Conservation (phyloP, 2,888 invertebrate species). For the Hartigia nigra region DNA sequence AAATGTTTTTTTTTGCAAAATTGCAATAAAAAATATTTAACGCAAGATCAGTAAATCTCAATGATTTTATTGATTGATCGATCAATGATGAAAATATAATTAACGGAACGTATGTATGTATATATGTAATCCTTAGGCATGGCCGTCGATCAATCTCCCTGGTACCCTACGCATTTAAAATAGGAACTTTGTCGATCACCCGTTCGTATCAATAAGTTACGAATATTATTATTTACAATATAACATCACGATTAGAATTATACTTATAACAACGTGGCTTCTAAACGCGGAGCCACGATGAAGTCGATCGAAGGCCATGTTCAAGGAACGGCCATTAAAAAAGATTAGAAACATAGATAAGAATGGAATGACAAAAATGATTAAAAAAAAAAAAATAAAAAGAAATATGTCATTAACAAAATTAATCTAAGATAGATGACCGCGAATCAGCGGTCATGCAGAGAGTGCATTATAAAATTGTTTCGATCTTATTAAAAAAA, state of each 20-base stretch:
- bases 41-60: background rate
- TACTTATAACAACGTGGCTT: constrained; percentile 53
- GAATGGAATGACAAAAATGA: background rate
- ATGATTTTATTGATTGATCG: background rate
- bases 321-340: background rate
- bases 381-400: no score
- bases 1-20: background rate
- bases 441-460: background rate
- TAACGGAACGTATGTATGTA: background rate
- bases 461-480: background rate
- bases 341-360: background rate
- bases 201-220: constrained; percentile 42
- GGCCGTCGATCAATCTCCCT: constrained; percentile 10
- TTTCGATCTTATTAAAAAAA: background rate
- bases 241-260: constrained; percentile 49
- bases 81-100: background rate
- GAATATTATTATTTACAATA: constrained; percentile 55
- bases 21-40: background rate
- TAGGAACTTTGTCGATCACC: constrained; percentile 65
- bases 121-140: background rate
- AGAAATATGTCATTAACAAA: background rate
- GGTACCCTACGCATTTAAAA: constrained; percentile 53
- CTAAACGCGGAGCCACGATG: constrained; percentile 33
- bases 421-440: background rate
- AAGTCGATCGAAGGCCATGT: background rate